These are phyloP conservation scores for Zoanthus sansibaricus DNA, from an alignment of 92 coral and sea anemone genomes.

Conservation along the genomic window DNA sequence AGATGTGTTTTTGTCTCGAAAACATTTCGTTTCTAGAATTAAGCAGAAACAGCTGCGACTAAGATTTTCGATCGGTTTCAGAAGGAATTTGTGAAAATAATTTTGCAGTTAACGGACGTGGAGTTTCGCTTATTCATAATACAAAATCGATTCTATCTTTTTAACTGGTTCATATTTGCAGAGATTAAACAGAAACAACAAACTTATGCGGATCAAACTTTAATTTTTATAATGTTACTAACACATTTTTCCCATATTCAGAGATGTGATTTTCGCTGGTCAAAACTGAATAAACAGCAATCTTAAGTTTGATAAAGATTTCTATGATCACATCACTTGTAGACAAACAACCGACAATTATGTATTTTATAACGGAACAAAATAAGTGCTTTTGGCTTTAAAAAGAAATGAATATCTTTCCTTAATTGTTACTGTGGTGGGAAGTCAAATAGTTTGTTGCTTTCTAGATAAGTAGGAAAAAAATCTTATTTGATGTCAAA, in stretches of 20 bases:
- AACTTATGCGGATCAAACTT: neutral
- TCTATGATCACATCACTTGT: constrained; percentile 2
- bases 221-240: neutral
- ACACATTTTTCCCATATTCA: neutral
- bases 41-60: constrained; percentile 15
- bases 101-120: neutral
- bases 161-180: constrained; percentile 3
- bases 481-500: neutral
- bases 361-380: constrained; percentile 21
- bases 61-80: neutral
- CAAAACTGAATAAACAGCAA: constrained; percentile 16
- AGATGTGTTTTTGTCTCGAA: constrained; percentile 40
- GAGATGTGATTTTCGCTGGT: neutral
- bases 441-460: neutral
- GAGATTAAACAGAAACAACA: neutral
- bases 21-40: neutral
- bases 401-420: neutral
- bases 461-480: too few relatives aligned
- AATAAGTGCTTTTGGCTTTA: neutral
- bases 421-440: neutral
- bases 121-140: neutral
- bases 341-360: constrained; percentile 17
- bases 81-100: constrained; percentile 1
- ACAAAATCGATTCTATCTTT: constrained; percentile 27
- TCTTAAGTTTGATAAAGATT: neutral